These are phyloP conservation scores for Perognathus longimembris DNA, from an alignment of 2,113 vertebrate genomes.

Conservation along the genomic window DNA sequence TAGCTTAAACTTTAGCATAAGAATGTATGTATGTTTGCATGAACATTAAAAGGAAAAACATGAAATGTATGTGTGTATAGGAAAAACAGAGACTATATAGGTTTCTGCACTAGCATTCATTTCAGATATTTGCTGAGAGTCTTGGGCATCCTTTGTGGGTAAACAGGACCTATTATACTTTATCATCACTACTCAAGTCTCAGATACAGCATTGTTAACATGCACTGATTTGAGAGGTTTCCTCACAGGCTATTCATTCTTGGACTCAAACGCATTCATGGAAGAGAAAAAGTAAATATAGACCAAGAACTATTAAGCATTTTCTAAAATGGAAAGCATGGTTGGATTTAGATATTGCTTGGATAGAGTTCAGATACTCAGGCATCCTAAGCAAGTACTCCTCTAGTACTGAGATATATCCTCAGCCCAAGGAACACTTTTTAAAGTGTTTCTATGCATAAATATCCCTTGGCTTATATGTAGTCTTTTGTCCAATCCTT, in stretches of 20 bases:
- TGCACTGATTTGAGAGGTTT: neutral
- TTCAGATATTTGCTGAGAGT: neutral
- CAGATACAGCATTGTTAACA: neutral
- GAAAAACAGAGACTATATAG: neutral
- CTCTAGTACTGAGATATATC: neutral
- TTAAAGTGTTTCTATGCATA: neutral
- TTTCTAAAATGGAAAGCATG: neutral
- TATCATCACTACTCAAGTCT: neutral
- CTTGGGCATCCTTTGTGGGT: neutral
- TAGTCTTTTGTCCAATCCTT: neutral
- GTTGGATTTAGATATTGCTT: neutral
- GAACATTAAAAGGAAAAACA: too few relatives aligned
- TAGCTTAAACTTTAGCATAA: neutral
- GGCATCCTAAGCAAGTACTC: neutral
- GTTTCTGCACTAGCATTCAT: neutral
- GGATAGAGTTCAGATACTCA: neutral
- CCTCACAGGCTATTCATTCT: conserved; percentile 4
- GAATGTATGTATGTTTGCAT: too few relatives aligned
- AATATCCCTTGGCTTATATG: neutral
- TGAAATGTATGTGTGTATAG: neutral
- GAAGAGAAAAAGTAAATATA: neutral
- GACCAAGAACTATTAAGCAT: neutral
- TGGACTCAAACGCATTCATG: neutral
- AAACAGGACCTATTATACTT: neutral
- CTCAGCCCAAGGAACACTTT: neutral